phyloP scores from a whole-genome alignment of 2,797 vertebrate genomes.

The Erpetoichthys calabaricus region DNA sequence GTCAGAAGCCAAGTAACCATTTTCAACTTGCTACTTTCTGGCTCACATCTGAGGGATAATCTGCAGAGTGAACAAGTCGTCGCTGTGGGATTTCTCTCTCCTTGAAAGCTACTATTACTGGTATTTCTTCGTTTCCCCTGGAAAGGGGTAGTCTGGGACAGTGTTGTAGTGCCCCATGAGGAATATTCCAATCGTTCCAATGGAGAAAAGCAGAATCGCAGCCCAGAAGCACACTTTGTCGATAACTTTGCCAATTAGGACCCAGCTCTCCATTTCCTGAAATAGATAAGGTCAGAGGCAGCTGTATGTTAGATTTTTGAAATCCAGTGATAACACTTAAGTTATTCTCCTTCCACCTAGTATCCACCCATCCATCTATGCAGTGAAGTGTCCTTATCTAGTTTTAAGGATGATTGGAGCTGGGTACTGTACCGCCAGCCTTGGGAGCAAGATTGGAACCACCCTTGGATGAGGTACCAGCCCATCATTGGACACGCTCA shows the following conservation, averaged over 20 bases:
- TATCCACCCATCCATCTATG: background rate
- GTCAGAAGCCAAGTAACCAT: no score
- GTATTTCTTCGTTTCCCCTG: slow-evolving; percentile 47
- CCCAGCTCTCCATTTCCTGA: slow-evolving; percentile 74
- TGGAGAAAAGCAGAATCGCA: slow-evolving; percentile 60
- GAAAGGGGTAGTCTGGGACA: slow-evolving; percentile 60
- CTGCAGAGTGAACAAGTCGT: no score
- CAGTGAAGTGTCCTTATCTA: background rate
- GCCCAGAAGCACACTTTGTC: slow-evolving; percentile 82
- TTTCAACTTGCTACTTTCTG: no score
- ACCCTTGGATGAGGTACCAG: no score
- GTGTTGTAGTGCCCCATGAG: slow-evolving; percentile 67
- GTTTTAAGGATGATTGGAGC: no score
- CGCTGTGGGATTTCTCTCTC: background rate
- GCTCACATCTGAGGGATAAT: no score
- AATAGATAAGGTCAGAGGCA: background rate
- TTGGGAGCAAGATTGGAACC: no score
- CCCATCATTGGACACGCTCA: no score
- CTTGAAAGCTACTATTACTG: no score
- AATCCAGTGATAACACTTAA: background rate
- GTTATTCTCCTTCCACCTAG: background rate
- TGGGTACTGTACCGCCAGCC: no score
- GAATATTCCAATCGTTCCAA: slow-evolving; percentile 73
- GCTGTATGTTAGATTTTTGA: background rate
- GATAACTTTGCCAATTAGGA: slow-evolving; percentile 75